Percentiles rank a stretch among this genome's conserved stretches.
These are phyloP conservation scores for Megalonaias nervosa DNA, from an alignment of 1,140 invertebrate genomes.

Conservation along the genomic window DNA sequence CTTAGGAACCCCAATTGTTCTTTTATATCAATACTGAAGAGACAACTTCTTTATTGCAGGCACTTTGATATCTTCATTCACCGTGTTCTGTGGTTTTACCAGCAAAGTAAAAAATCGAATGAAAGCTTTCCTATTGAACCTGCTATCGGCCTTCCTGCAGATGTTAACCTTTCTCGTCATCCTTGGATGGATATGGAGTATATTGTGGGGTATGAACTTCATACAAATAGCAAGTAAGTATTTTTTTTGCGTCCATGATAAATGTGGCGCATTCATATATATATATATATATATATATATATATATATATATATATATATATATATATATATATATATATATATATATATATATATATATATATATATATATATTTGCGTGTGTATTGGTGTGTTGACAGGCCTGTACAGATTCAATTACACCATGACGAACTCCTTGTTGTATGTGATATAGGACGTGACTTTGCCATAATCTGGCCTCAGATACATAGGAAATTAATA, in stretches of 20 bases:
- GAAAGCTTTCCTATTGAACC: slow-evolving; percentile 70
- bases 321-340: background rate
- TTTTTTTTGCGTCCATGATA: background rate
- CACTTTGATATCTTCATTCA: slow-evolving; percentile 72
- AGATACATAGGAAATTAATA: no score
- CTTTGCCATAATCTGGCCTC: no score
- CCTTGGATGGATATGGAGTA: slow-evolving; percentile 75
- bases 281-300: background rate
- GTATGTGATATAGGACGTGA: background rate
- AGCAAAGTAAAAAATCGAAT: slow-evolving; percentile 66
- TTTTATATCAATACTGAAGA: no score
- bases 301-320: slow-evolving; percentile 2
- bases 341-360: slow-evolving; percentile 7
- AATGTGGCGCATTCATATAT: background rate
- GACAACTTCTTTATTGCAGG: slow-evolving; percentile 61
- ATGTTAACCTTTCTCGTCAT: slow-evolving; percentile 72
- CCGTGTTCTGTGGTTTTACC: slow-evolving; percentile 71
- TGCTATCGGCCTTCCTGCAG: slow-evolving; percentile 72
- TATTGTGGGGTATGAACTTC: slow-evolving; percentile 74
- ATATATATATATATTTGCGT: no score
- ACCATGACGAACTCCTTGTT: background rate
- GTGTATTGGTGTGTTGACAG: background rate
- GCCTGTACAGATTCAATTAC: background rate
- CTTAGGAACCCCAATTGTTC: no score
- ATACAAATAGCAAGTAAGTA: slow-evolving; percentile 72